These are phyloP conservation scores for Apamea crenata DNA, from an alignment of 2,888 invertebrate genomes.

Conservation along the genomic window DNA sequence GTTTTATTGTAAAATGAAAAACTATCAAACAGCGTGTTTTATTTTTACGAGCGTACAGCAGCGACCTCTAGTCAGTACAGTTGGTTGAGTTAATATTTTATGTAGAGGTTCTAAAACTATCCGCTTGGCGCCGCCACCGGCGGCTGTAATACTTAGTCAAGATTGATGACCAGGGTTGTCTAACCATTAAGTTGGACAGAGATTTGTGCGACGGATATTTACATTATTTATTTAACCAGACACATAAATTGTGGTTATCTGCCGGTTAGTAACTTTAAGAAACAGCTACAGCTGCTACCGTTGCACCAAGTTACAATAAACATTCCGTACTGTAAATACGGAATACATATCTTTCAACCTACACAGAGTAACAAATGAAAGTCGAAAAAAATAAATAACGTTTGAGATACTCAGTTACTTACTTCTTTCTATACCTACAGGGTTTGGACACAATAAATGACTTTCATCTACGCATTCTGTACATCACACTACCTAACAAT, in stretches of 20 bases:
- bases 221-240: conserved; percentile 58
- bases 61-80: conserved; percentile 43
- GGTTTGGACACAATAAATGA: not conserved
- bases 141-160: conserved; percentile 25
- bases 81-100: conserved; percentile 5
- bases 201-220: conserved; percentile 60
- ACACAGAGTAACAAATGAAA: not conserved
- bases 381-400: not conserved
- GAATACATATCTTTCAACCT: too few species aligned
- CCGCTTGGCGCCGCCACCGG: conserved; percentile 40
- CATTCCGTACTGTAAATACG: not conserved
- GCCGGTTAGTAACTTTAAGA: conserved; percentile 31
- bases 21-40: conserved; percentile 42
- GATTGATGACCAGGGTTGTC: conserved; percentile 60
- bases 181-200: conserved; percentile 56
- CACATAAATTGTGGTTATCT: conserved; percentile 52
- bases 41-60: conserved; percentile 32
- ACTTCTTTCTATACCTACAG: too few species aligned
- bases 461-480: not conserved
- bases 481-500: not conserved
- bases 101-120: conserved; percentile 9
- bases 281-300: conserved; percentile 20
- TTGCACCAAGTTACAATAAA: not conserved
- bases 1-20: conserved; percentile 49
- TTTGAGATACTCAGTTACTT: not conserved